A percentile compares a stretch with the other conserved stretches of the same genome.
phyloP scores from a whole-genome alignment of 2,888 invertebrate species.

The Apodemia duryi region DNA sequence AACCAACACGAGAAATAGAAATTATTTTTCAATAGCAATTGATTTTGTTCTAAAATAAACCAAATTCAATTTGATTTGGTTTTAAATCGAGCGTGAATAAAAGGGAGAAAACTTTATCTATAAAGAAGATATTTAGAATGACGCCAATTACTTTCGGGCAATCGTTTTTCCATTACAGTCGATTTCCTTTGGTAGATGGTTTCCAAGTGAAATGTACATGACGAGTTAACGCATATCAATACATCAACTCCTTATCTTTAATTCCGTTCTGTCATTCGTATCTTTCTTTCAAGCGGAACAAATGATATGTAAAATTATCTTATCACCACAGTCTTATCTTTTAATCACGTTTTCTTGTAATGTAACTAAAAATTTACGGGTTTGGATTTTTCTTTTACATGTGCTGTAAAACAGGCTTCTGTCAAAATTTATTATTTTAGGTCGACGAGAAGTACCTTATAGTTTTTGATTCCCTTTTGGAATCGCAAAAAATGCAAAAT shows the following conservation, averaged over 20 bases:
- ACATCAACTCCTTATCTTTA: background rate
- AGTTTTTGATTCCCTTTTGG: too few species aligned
- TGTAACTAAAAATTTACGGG: too few species aligned
- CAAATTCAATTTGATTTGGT: background rate
- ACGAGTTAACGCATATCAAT: background rate
- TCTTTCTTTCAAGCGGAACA: background rate
- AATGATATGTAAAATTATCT: too few species aligned
- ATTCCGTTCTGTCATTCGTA: background rate
- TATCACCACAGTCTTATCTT: too few species aligned
- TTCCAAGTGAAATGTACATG: constrained; percentile 5
- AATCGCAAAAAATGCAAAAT: too few species aligned
- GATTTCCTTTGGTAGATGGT: constrained; percentile 1
- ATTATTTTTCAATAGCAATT: background rate
- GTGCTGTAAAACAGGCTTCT: too few species aligned
- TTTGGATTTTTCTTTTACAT: too few species aligned
- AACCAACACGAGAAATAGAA: background rate
- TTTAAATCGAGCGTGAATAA: background rate
- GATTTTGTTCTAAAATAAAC: background rate
- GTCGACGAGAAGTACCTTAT: too few species aligned
- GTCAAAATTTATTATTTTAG: too few species aligned
- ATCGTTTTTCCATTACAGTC: constrained; percentile 1
- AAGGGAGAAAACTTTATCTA: constrained; percentile 3
- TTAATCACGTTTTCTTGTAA: too few species aligned
- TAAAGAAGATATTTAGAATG: background rate
- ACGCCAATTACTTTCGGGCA: constrained; percentile 1